These are phyloP conservation scores for Anguilla rostrata DNA, from an alignment of 2,113 vertebrate genomes.

Conservation along the genomic window DNA sequence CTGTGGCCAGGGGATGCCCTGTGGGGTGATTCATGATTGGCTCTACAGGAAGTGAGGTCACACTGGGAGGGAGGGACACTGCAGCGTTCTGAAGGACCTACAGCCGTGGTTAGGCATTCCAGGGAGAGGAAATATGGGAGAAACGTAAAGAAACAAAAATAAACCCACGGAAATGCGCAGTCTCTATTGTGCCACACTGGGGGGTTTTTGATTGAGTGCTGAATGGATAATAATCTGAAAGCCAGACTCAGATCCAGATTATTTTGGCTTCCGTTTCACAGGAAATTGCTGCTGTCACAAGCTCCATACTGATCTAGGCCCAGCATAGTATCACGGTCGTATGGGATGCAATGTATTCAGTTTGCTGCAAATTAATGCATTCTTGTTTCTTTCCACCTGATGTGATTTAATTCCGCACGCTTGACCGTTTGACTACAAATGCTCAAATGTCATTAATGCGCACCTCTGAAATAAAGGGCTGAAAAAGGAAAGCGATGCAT, in stretches of 20 bases:
- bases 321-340: background rate
- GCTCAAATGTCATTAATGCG: too few relatives aligned
- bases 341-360: background rate
- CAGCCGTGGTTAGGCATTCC: background rate
- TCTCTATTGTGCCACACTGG: background rate
- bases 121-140: too few relatives aligned
- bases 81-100: background rate
- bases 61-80: background rate
- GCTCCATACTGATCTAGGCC: background rate
- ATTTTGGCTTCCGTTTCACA: background rate
- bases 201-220: background rate
- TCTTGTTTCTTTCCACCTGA: background rate
- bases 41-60: background rate
- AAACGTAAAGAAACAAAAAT: too few relatives aligned
- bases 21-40: background rate
- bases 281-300: background rate
- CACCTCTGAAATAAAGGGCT: too few relatives aligned
- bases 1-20: background rate
- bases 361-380: background rate
- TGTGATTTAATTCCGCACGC: background rate
- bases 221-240: background rate
- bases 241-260: background rate
- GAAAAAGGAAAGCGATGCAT: too few relatives aligned
- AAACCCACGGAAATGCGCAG: too few relatives aligned
- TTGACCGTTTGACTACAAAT: too few relatives aligned